Evolutionary conservation across 2,797 vertebrate genomes (phyloP).

Genomic region (Eulemur coronatus): DNA sequence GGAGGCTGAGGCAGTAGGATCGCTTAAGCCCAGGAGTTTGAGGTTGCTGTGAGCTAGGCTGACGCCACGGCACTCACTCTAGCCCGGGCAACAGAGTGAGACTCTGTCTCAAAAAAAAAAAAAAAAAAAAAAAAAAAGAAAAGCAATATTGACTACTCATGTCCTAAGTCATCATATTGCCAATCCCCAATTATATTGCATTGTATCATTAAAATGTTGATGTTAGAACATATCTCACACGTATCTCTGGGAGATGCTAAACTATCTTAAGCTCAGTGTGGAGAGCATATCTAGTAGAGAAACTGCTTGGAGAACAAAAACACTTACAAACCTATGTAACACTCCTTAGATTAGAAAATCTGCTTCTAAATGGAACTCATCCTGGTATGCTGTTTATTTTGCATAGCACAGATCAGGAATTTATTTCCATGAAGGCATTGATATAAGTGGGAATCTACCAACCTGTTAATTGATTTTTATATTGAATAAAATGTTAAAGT

Average conservation of each 20-base stretch:
- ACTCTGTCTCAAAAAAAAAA: too few relatives aligned
- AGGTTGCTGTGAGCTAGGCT: too few relatives aligned
- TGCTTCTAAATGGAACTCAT: not conserved
- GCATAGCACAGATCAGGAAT: not conserved
- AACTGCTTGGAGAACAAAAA: not conserved
- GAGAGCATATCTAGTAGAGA: not conserved
- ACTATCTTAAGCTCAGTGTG: not conserved
- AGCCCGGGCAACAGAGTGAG: too few relatives aligned
- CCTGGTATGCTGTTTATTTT: not conserved
- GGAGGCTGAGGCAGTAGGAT: too few relatives aligned
- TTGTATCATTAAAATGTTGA: not conserved
- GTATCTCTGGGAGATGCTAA: not conserved
- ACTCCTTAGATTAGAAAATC: conserved; percentile 5
- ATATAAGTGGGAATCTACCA: conserved; percentile 13
- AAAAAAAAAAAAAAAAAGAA: too few relatives aligned
- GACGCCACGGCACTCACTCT: too few relatives aligned
- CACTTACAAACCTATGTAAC: not conserved
- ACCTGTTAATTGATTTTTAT: conserved; percentile 7
- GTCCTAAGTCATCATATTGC: not conserved
- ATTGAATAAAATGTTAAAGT: not conserved
- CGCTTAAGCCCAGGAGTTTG: too few relatives aligned
- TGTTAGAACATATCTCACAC: not conserved
- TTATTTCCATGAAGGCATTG: not conserved
- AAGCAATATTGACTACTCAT: not conserved
- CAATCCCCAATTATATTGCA: not conserved